Evolutionary conservation across 2,113 vertebrate genomes (phyloP), one percentile per base, ranked within the genome.

Genomic region (Gymnogyps californianus): DNA sequence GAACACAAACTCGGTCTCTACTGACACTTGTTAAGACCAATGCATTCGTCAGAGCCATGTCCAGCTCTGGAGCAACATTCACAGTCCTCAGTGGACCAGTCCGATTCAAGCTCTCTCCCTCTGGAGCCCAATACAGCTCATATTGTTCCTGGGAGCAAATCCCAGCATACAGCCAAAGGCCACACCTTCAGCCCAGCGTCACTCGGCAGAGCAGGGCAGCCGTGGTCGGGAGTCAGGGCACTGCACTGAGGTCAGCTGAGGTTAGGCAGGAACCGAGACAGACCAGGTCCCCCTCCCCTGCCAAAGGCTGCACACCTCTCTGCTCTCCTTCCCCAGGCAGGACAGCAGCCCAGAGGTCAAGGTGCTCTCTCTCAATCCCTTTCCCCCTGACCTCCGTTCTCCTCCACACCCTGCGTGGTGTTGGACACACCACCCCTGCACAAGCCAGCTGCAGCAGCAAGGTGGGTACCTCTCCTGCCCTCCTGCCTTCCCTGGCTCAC

Each of bases 321-420:
- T 46, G 49, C 62, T 49, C 61, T 51, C 36, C 46, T 42, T 71
- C 42, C 62, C 52, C 54, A 6, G 24, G 32, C 42, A 70, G 71
- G 51, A 59, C 51, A 80, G 70, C 89, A 46, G 55, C 62, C 20
- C 80, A 16, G 40, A 26, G 47, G 16, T 44, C 86, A 87, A 78
- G 81, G 51, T 2, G 9, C 44, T 22, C 28, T 36, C 62, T 54
- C 36, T 10, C 52, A 34, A 1, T 8, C 51, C 64, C 42, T 38
- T 57, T 70, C 15, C 29, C 62, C n/a, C n/a, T 4, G 25, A 18
- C 17, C 31, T 89, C 42, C 32, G 0, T 36, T 17, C 59, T 71
- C 19, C 75, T 47, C 32, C 0, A 0, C 29, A 38, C 34, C 18
- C 42, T 29, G 34, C 6, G 0, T 0, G 10, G 42, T 29, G 2